Evolutionary conservation across 2,113 vertebrate species (phyloP), one percentile per base, ranked within the genome.

Genomic region (Dipodomys ordii): DNA sequence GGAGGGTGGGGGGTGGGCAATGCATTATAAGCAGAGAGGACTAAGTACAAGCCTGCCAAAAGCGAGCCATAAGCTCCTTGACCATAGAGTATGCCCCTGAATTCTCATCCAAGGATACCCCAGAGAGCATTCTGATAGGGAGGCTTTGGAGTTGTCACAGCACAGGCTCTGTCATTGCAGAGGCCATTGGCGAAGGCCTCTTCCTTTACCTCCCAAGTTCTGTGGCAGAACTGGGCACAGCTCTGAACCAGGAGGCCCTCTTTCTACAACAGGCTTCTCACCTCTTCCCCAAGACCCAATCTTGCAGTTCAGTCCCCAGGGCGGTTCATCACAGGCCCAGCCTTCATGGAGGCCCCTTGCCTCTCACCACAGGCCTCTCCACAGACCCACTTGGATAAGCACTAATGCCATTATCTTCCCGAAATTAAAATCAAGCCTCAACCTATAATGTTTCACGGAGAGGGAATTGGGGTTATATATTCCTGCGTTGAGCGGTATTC

Each of bases 401-500:
- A 27, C 98, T 99, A 98, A 98, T 98, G 97, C 98, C 97, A 98
- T 98, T 99, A 98, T 98, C 98, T 98, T 98, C 89, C 97, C 86
- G 98, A 98, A 99, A 99, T 99, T 98, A 98, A 98, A 98, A 98
- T 98, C 98, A 98, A 98, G 98, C 98, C 98, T 98, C 98, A 98
- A 98, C 98, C 97, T 98, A 98, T 98, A 98, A 98, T 98, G 98
- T 98, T 99, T 98, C 98, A 95, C 95, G 96, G 98, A 98, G 98
- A 98, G 98, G 98, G 98, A 98, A 99, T 98, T 99, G 98, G 98
- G 98, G 98, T 99, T 98, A 98, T 98, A 98, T 98, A 99, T 99
- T 98, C 98, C 98, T 98, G 97, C 97, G 97, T 98, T 91, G 98
- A 98, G 98, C 97, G 96, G 98, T 98, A 98, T 98, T 98, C 98